A percentile compares a stretch with the other conserved stretches of the same genome.
phyloP scores from a whole-genome alignment of 2,797 vertebrate genomes.

The Phoeniculus purpureus region DNA sequence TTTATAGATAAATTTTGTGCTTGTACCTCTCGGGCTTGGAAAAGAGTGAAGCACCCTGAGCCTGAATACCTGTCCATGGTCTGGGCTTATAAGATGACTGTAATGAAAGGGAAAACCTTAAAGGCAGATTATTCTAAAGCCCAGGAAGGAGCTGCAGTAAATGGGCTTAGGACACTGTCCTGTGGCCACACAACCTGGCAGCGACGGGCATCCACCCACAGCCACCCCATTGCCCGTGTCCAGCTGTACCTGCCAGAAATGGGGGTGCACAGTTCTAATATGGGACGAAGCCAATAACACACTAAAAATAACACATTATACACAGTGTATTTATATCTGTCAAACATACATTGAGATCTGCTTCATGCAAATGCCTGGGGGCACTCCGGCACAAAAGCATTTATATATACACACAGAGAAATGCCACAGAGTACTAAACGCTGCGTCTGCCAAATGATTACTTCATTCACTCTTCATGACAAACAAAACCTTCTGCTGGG shows the following conservation, averaged over 20 bases:
- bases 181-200: neutral
- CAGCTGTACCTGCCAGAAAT: conserved; percentile 36
- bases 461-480: conserved; percentile 44
- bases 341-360: conserved; percentile 57
- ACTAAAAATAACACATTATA: conserved; percentile 53
- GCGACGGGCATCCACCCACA: fast-evolving
- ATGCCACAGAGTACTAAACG: conserved; percentile 70
- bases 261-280: conserved; percentile 5
- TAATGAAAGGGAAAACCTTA: neutral
- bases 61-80: neutral
- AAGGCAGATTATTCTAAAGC: neutral
- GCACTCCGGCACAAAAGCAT: conserved; percentile 59
- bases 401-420: conserved; percentile 61
- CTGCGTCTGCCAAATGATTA: conserved; percentile 33
- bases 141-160: neutral
- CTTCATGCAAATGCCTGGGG: conserved; percentile 59
- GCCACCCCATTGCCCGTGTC: neutral
- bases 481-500: conserved; percentile 44
- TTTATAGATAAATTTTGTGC: neutral
- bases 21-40: neutral
- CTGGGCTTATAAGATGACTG: neutral
- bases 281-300: conserved; percentile 24
- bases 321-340: conserved; percentile 66
- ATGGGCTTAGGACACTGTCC: neutral
- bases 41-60: neutral